Evolutionary conservation across 2,113 vertebrate genomes (phyloP).

Genomic region (Protobothrops mucrosquamatus): DNA sequence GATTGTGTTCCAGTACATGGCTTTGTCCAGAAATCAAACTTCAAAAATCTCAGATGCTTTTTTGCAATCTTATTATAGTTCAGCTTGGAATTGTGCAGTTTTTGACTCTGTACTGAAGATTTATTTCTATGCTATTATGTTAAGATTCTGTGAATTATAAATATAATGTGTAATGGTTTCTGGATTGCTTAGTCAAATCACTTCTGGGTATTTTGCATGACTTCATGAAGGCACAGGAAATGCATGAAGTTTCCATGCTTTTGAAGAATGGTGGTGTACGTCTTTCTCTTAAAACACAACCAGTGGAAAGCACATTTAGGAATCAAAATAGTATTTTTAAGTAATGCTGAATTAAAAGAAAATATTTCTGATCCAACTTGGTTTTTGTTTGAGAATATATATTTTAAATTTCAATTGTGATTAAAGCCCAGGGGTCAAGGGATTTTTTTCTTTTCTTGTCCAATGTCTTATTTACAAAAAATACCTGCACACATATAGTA

Average conservation of each 20-base stretch:
- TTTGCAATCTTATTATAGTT: background rate
- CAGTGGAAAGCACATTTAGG: background rate
- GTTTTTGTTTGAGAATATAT: background rate
- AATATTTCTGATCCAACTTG: background rate
- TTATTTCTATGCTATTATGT: background rate
- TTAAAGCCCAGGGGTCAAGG: background rate
- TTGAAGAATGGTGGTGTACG: background rate
- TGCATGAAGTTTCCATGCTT: background rate
- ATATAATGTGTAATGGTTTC: background rate
- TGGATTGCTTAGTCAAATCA: background rate
- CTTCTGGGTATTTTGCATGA: background rate
- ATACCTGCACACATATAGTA: background rate
- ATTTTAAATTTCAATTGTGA: background rate
- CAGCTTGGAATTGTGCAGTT: background rate
- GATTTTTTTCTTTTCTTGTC: background rate
- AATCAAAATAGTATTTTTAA: background rate
- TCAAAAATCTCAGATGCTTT: constrained; percentile 19
- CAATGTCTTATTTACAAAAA: background rate
- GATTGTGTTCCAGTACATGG: background rate
- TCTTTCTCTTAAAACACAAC: background rate
- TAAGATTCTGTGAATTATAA: background rate
- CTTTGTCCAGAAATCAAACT: background rate
- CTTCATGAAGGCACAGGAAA: background rate
- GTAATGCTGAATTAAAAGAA: background rate
- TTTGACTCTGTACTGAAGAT: background rate